These are phyloP conservation scores for Epirrita christyi DNA, from an alignment of 2,888 invertebrate species.

Conservation along the genomic window DNA sequence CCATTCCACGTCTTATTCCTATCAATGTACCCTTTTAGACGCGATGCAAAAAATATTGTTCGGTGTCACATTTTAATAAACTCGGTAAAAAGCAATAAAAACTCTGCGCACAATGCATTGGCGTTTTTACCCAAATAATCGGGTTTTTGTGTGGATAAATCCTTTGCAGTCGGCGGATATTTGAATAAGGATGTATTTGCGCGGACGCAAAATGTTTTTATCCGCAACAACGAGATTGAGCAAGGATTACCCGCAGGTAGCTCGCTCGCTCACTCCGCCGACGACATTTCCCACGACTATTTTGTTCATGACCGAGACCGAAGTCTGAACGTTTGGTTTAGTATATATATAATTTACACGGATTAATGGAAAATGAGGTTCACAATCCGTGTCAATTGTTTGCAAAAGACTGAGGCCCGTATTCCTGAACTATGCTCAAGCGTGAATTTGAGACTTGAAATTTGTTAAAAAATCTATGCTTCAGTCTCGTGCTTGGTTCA, in stretches of 20 bases:
- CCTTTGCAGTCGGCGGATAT: constrained; percentile 48
- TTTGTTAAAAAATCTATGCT: too few relatives aligned
- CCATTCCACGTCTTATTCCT: constrained; percentile 38
- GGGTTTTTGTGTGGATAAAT: constrained; percentile 31
- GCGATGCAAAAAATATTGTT: constrained; percentile 44
- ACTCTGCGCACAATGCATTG: constrained; percentile 28
- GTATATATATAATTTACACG: too few relatives aligned
- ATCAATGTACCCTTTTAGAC: constrained; percentile 58
- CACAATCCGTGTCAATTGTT: too few relatives aligned
- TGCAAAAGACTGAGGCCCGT: too few relatives aligned
- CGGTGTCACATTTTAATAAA: constrained; percentile 64
- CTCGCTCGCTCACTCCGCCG: not conserved
- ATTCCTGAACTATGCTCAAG: too few relatives aligned
- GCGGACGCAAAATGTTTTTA: constrained; percentile 51
- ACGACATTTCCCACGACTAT: constrained; percentile 24
- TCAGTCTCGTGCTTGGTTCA: too few relatives aligned
- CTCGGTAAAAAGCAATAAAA: constrained; percentile 24
- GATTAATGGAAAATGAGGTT: too few relatives aligned
- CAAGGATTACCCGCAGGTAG: constrained; percentile 43
- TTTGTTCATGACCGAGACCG: not conserved
- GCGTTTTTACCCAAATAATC: constrained; percentile 36
- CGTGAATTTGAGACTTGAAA: too few relatives aligned
- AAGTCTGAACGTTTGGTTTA: too few relatives aligned
- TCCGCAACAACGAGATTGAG: constrained; percentile 44
- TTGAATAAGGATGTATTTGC: constrained; percentile 49